Percentiles rank a stretch among this genome's conserved stretches.
phyloP scores from a whole-genome alignment of 30 jellyfish, hydroid and myxozoan species.

The Aurelia sp. region DNA sequence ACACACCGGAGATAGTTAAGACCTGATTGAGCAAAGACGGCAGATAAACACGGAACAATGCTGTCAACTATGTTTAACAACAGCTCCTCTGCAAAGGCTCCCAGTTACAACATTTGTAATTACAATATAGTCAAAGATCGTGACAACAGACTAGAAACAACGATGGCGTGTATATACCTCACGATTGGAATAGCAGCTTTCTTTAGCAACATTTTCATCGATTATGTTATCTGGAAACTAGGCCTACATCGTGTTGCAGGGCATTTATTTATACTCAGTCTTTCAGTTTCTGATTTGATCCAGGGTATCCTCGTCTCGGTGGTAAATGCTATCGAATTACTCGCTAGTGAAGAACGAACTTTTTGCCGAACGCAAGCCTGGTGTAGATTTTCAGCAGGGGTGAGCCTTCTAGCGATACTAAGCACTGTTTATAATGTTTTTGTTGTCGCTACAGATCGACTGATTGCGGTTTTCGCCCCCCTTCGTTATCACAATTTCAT shows the following conservation, averaged over 20 bases:
- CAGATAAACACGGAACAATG: not conserved
- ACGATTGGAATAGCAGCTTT: conserved; percentile 19
- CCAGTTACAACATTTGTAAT: not conserved
- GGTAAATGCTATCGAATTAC: not conserved
- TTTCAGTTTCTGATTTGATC: conserved; percentile 16
- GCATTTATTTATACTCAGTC: conserved; percentile 30
- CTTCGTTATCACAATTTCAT: not conserved
- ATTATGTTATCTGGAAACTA: conserved; percentile 8
- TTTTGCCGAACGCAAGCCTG: not conserved
- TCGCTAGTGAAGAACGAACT: not conserved
- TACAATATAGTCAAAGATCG: not conserved
- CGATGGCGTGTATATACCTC: conserved; percentile 13
- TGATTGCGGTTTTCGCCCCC: conserved; percentile 13
- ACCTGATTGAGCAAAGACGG: too few species aligned
- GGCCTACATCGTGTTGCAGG: conserved; percentile 17
- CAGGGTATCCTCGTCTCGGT: conserved; percentile 19
- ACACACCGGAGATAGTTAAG: too few species aligned
- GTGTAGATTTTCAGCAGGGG: conserved; percentile 27
- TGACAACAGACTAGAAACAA: too few species aligned
- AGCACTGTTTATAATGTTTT: conserved; percentile 21
- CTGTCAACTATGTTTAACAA: not conserved
- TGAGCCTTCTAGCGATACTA: not conserved
- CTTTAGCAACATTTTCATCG: conserved; percentile 28
- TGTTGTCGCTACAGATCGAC: conserved; percentile 5
- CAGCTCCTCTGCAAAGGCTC: not conserved